A percentile compares a stretch with the other conserved stretches of the same genome.
phyloP scores from a whole-genome alignment of 2,113 vertebrate genomes.

The Epinephelus moara region DNA sequence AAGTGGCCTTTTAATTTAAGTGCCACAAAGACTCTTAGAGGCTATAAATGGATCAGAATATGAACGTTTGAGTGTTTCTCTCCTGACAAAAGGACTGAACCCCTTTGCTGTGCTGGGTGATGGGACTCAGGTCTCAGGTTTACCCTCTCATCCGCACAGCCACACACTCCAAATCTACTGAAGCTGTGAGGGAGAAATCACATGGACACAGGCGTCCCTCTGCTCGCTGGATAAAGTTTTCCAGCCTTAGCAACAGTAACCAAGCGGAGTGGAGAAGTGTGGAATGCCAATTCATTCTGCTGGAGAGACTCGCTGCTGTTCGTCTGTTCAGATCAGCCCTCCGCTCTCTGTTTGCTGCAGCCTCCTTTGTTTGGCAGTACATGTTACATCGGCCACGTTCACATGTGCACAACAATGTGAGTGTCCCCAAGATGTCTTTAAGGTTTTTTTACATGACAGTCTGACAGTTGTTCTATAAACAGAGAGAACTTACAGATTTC shows the following conservation, averaged over 20 bases:
- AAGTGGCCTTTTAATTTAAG: neutral
- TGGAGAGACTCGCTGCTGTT: constrained; percentile 29
- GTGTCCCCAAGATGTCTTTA: neutral
- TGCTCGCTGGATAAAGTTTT: constrained; percentile 55
- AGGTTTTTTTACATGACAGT: neutral
- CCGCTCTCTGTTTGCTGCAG: neutral
- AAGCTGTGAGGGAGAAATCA: constrained; percentile 16
- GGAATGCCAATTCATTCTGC: constrained; percentile 49
- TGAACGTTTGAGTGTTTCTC: no score
- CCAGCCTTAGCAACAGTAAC: constrained; percentile 71
- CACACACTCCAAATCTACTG: neutral
- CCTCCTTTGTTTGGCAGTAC: constrained; percentile 12
- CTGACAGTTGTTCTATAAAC: neutral
- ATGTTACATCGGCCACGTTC: neutral
- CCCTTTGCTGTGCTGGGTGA: neutral
- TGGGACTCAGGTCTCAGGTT: constrained; percentile 3
- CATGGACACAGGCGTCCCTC: constrained; percentile 6
- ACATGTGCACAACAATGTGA: neutral
- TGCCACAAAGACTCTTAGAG: neutral
- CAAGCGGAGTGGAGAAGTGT: constrained; percentile 39
- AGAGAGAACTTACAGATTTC: neutral
- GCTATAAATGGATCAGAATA: neutral
- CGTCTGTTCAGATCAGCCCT: neutral
- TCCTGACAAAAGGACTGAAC: neutral
- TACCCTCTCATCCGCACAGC: constrained; percentile 7